Conservation (phyloP, 2,113 vertebrate genomes). For the Sinocyclocheilus grahami region DNA sequence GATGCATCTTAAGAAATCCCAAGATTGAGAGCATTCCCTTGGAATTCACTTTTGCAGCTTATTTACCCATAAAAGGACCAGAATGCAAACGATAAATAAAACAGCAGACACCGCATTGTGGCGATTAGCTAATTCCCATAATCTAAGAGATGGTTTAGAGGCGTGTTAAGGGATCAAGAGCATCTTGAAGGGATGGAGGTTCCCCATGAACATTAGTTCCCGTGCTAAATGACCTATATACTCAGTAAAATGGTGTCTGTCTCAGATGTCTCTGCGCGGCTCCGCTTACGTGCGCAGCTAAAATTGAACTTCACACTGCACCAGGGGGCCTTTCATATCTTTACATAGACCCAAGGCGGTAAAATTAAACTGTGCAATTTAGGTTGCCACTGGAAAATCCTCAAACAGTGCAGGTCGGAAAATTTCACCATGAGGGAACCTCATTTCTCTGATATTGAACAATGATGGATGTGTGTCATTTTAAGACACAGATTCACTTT, state of each 20-base stretch:
- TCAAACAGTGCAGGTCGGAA: conserved; percentile 32
- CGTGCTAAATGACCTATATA: conserved; percentile 57
- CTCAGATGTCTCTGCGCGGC: conserved; percentile 42
- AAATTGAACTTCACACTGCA: conserved; percentile 54
- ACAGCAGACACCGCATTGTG: not conserved
- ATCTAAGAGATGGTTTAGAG: not conserved
- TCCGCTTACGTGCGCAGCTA: conserved; percentile 45
- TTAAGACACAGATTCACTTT: conserved; percentile 1
- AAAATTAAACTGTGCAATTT: conserved; percentile 46
- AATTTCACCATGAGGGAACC: conserved; percentile 23
- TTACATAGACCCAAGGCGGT: conserved; percentile 35
- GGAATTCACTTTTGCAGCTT: not conserved
- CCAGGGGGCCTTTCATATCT: conserved; percentile 39
- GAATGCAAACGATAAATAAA: not conserved
- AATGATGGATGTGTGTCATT: conserved; percentile 33
- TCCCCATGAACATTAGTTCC: conserved; percentile 39
- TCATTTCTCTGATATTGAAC: conserved; percentile 38
- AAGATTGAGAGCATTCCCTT: not conserved
- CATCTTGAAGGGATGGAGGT: conserved; percentile 34
- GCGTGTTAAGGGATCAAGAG: not conserved
- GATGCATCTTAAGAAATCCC: conserved; percentile 10
- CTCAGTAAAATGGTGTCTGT: conserved; percentile 45
- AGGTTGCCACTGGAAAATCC: conserved; percentile 41
- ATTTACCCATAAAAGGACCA: not conserved
- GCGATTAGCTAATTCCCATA: not conserved